A percentile compares a stretch with the other conserved stretches of the same genome.
Conservation (phyloP, 2,797 vertebrate genomes). For the Sebastes umbrosus region DNA sequence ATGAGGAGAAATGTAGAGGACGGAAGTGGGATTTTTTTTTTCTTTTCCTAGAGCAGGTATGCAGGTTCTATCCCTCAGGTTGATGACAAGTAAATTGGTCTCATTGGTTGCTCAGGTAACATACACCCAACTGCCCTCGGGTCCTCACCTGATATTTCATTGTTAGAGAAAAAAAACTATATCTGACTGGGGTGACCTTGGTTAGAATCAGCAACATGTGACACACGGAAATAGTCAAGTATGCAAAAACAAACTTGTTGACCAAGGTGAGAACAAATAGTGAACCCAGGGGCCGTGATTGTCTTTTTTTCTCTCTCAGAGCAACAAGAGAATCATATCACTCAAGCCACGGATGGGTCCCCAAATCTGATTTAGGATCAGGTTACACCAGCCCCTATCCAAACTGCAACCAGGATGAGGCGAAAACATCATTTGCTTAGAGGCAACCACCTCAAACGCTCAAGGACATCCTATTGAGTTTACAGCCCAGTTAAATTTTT, state of each 20-base stretch:
- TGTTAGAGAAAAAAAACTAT: slow-evolving; percentile 45
- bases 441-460: slow-evolving; percentile 9
- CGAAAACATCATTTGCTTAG: slow-evolving; percentile 34
- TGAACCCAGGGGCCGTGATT: slow-evolving; percentile 24
- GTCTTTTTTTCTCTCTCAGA: slow-evolving; percentile 3
- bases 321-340: slow-evolving; percentile 31
- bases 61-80: slow-evolving; percentile 65
- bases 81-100: slow-evolving; percentile 81
- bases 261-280: slow-evolving; percentile 28
- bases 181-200: slow-evolving; percentile 17
- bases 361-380: slow-evolving; percentile 59
- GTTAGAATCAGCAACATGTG: slow-evolving; percentile 15
- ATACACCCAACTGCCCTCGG: slow-evolving; percentile 64
- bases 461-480: slow-evolving; percentile 8
- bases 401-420: slow-evolving; percentile 34
- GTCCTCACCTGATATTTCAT: slow-evolving; percentile 65
- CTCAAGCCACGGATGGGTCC: slow-evolving; percentile 28
- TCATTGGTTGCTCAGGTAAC: slow-evolving; percentile 76
- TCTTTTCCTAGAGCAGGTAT: slow-evolving; percentile 59
- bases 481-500: slow-evolving; percentile 21
- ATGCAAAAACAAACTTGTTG: slow-evolving; percentile 52
- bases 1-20: slow-evolving; percentile 56
- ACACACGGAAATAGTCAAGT: slow-evolving; percentile 16
- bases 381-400: slow-evolving; percentile 58
- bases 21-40: slow-evolving; percentile 44